Evolutionary conservation across 2,797 vertebrate genomes (phyloP).

Genomic region (Gadopsis bispinosus): DNA sequence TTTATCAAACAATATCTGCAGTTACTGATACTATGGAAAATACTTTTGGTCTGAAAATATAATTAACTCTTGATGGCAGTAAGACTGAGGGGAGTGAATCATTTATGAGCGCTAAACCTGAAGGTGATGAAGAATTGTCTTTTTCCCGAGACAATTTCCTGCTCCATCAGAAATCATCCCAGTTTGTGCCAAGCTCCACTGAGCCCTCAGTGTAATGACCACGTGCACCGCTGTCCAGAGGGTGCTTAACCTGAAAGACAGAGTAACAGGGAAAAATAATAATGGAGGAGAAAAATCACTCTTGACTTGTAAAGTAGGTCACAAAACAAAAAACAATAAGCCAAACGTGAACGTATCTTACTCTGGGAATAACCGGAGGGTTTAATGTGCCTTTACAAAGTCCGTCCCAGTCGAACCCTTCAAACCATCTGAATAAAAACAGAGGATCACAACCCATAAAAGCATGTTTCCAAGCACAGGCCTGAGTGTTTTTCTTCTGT

Average conservation of each 20-base stretch:
- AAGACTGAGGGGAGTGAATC: constrained; percentile 19
- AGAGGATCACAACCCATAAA: constrained; percentile 40
- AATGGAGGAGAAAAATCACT: background rate
- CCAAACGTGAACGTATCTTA: constrained; percentile 60
- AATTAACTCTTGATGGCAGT: constrained; percentile 28
- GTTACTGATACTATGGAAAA: constrained; percentile 27
- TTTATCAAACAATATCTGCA: constrained; percentile 40
- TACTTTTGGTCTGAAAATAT: constrained; percentile 37
- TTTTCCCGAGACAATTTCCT: background rate
- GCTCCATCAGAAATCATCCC: constrained; percentile 84
- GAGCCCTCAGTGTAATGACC: constrained; percentile 63
- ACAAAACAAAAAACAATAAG: constrained; percentile 1
- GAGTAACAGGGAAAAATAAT: background rate
- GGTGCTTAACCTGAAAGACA: constrained; percentile 62
- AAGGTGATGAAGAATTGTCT: constrained; percentile 15
- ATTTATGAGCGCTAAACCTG: constrained; percentile 35
- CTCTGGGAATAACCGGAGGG: constrained; percentile 80
- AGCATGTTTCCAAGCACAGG: constrained; percentile 14
- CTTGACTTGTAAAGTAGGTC: background rate
- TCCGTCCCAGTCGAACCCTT: constrained; percentile 85
- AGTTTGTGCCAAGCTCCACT: constrained; percentile 70
- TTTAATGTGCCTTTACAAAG: constrained; percentile 76
- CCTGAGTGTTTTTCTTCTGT: constrained; percentile 5
- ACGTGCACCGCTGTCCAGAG: constrained; percentile 59
- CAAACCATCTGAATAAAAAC: constrained; percentile 83